phyloP scores from a whole-genome alignment of 2,113 vertebrate species.

The Catharus fuscescens region DNA sequence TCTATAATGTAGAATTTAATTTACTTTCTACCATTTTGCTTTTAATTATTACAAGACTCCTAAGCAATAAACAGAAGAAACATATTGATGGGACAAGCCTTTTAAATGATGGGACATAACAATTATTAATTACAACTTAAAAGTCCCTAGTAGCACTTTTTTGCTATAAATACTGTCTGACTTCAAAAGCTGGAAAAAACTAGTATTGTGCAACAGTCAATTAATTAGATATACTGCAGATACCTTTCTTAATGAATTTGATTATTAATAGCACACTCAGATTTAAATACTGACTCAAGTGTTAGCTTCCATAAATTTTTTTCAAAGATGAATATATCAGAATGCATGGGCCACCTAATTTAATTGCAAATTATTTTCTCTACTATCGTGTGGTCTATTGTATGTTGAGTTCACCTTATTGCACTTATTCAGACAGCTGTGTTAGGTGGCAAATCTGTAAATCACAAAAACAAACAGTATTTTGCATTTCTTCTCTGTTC shows the following conservation, averaged over 20 bases:
- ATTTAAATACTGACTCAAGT: background rate
- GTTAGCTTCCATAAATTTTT: background rate
- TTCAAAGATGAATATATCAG: background rate
- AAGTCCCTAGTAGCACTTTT: slow-evolving; percentile 28
- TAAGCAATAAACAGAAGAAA: slow-evolving; percentile 43
- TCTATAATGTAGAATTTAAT: slow-evolving; percentile 42
- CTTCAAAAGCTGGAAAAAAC: slow-evolving; percentile 36
- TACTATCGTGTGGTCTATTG: accelerated
- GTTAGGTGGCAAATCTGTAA: background rate
- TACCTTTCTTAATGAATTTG: slow-evolving; percentile 20
- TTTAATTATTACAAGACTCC: slow-evolving; percentile 63
- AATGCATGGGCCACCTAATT: background rate
- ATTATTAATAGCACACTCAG: background rate
- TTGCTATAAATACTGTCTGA: slow-evolving; percentile 48
- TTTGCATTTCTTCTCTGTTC: background rate
- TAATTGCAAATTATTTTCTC: background rate
- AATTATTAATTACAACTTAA: slow-evolving; percentile 57
- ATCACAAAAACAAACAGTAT: background rate
- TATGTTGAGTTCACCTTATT: background rate
- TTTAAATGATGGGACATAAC: slow-evolving; percentile 49
- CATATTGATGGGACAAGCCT: slow-evolving; percentile 37
- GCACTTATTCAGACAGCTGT: background rate
- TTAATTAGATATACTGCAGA: slow-evolving; percentile 41
- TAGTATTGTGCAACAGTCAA: slow-evolving; percentile 29
- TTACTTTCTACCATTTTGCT: slow-evolving; percentile 45